Conservation (phyloP, 2,797 vertebrate genomes). For the Schizopygopsis pylzovi region DNA sequence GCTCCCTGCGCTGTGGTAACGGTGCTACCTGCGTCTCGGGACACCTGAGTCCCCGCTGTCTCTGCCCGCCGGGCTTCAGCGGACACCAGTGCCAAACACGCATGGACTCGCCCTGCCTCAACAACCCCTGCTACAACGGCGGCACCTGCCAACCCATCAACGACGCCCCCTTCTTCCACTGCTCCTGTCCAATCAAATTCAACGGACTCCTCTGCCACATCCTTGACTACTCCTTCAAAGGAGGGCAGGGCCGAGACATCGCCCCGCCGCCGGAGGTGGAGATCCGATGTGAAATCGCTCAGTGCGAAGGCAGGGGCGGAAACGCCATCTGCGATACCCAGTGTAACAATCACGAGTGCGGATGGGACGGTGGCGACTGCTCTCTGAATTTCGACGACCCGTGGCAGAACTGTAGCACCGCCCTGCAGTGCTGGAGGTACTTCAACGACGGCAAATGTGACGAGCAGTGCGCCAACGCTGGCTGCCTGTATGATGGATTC, state of each 20-base stretch:
- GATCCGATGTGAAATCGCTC: conserved; percentile 80
- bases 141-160: conserved; percentile 86
- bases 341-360: conserved; percentile 92
- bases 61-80: conserved; percentile 83
- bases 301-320: conserved; percentile 79
- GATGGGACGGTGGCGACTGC: conserved; percentile 97
- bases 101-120: conserved; percentile 85
- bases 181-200: conserved; percentile 89
- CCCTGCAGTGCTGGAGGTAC: conserved; percentile 97
- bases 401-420: conserved; percentile 94
- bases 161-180: conserved; percentile 86
- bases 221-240: conserved; percentile 84
- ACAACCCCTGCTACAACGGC: conserved; percentile 92
- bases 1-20: conserved; percentile 87
- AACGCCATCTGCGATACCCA: conserved; percentile 87
- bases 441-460: conserved; percentile 93
- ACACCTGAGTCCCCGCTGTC: conserved; percentile 84
- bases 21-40: conserved; percentile 90
- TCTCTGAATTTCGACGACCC: conserved; percentile 95
- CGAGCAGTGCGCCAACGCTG: conserved; percentile 86
- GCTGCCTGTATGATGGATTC: conserved; percentile 96
- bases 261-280: conserved; percentile 77
- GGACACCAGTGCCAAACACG: conserved; percentile 91
- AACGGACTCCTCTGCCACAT: conserved; percentile 94
- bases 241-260: conserved; percentile 84